Conservation (phyloP, 2,888 invertebrate species). For the Hoplodrina blanda region DNA sequence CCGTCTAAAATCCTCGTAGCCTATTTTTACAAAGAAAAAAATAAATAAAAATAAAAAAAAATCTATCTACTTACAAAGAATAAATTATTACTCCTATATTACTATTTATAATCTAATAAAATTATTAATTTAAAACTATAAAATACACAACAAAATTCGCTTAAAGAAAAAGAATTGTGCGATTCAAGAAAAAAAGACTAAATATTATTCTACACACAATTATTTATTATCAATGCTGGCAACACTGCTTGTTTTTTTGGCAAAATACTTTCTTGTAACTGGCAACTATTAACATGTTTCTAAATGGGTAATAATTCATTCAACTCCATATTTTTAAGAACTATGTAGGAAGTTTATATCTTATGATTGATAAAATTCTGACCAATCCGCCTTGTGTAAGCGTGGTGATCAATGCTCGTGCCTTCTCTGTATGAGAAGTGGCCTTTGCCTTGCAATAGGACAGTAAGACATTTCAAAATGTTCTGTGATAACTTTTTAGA, state of each 20-base stretch:
- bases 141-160: conserved; percentile 59
- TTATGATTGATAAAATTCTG: no score
- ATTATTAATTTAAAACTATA: conserved; percentile 57
- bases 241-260: conserved; percentile 58
- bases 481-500: no score
- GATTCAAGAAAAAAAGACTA: conserved; percentile 52
- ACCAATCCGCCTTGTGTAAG: no score
- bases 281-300: conserved; percentile 40
- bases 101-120: conserved; percentile 54
- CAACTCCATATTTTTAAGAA: no score
- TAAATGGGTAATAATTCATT: background rate
- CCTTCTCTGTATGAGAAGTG: no score
- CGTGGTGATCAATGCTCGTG: no score
- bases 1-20: conserved; percentile 66
- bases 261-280: conserved; percentile 48
- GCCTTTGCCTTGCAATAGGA: no score
- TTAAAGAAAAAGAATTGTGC: conserved; percentile 62
- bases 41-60: conserved; percentile 65
- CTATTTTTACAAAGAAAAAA: conserved; percentile 70
- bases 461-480: no score
- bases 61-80: conserved; percentile 66
- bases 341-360: no score
- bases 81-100: conserved; percentile 64
- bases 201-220: conserved; percentile 57
- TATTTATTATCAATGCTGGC: conserved; percentile 48